phyloP scores from a whole-genome alignment of 2,888 invertebrate species.

The Nomada lathburiana region DNA sequence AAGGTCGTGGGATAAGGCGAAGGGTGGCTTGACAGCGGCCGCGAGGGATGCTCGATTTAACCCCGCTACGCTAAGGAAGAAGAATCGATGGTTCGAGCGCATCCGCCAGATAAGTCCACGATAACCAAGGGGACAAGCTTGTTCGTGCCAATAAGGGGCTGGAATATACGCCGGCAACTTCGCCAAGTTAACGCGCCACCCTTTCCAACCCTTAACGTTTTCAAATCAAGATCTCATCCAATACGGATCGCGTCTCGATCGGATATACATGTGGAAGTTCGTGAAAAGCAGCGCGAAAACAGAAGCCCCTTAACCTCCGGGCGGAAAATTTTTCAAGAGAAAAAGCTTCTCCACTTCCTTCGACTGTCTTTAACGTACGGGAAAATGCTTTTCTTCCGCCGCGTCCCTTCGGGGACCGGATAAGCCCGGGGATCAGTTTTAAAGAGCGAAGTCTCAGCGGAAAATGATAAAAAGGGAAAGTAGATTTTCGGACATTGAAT shows the following conservation, averaged over 20 bases:
- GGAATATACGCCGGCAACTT: constrained; percentile 65
- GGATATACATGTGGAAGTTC: neutral
- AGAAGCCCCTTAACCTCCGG: neutral
- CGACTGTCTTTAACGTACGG: neutral
- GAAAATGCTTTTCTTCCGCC: neutral
- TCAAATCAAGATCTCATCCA: constrained; percentile 48
- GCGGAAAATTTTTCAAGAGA: constrained; percentile 4
- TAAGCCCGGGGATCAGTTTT: constrained; percentile 9
- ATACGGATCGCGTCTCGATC: constrained; percentile 31
- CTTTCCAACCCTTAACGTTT: constrained; percentile 25
- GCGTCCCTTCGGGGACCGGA: neutral
- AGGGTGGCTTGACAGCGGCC: constrained; percentile 66
- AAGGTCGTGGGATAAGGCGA: constrained; percentile 56
- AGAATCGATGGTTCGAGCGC: constrained; percentile 74
- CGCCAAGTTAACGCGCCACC: constrained; percentile 56
- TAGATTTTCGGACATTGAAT: constrained; percentile 13
- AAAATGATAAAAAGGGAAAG: neutral
- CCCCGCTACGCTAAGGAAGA: constrained; percentile 70
- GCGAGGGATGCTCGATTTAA: constrained; percentile 78
- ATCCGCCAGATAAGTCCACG: constrained; percentile 76
- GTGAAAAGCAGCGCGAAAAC: neutral
- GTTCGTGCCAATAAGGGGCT: constrained; percentile 66
- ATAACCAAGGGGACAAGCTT: constrained; percentile 72
- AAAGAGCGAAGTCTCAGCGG: neutral
- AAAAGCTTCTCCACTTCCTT: neutral